phyloP scores from a whole-genome alignment of 1,140 invertebrate species.

The Bombus huntii region DNA sequence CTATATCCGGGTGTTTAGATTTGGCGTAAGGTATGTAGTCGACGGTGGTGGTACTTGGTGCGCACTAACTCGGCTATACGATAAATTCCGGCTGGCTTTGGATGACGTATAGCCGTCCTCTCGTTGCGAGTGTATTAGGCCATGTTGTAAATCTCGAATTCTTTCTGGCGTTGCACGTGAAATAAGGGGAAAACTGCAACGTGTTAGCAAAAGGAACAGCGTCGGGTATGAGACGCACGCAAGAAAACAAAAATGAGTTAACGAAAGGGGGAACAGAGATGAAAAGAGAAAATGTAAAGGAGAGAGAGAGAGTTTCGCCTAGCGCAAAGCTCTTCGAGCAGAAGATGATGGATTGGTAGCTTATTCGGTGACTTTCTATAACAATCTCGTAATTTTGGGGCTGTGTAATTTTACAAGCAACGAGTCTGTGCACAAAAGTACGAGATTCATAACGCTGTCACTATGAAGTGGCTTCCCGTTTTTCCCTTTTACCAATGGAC shows the following conservation, averaged over 20 bases:
- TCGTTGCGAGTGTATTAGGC: slow-evolving; percentile 46
- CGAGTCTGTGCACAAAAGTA: slow-evolving; percentile 8
- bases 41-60: not conserved
- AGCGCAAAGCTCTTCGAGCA: not conserved
- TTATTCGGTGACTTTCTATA: slow-evolving; percentile 36
- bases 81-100: slow-evolving; percentile 54
- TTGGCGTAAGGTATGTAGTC: slow-evolving; percentile 1
- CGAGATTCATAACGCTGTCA: slow-evolving; percentile 45
- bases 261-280: not conserved
- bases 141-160: slow-evolving; percentile 55
- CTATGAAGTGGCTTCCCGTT: not conserved
- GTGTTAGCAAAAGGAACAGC: not conserved
- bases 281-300: not conserved
- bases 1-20: not conserved
- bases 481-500: not conserved
- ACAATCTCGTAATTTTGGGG: slow-evolving; percentile 51
- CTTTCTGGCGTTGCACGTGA: slow-evolving; percentile 8
- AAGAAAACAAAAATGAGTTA: not conserved
- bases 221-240: not conserved
- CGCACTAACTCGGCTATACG: not conserved
- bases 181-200: slow-evolving; percentile 15
- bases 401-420: slow-evolving; percentile 50
- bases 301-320: not conserved
- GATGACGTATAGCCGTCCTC: slow-evolving; percentile 43
- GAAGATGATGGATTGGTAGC: slow-evolving; percentile 38